Conservation (phyloP, 2,797 vertebrate species). For the Siniperca scherzeri region DNA sequence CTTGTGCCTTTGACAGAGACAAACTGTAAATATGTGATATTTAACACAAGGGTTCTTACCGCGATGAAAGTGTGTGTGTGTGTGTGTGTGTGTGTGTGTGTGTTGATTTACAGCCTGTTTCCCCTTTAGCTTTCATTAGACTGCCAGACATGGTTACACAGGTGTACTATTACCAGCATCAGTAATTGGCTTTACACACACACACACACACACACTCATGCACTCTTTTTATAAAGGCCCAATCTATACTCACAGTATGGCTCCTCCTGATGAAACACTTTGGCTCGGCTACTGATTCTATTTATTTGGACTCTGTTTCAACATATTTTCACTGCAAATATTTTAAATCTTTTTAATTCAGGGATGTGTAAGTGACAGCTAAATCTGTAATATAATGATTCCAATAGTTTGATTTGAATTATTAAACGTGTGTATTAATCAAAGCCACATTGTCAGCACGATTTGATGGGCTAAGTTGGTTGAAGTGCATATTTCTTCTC, state of each 20-base stretch:
- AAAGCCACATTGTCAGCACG: not conserved
- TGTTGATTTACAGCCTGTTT: constrained; percentile 78
- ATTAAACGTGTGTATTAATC: not conserved
- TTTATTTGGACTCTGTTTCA: constrained; percentile 44
- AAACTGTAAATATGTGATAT: constrained; percentile 50
- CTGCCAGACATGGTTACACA: constrained; percentile 79
- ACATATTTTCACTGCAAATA: not conserved
- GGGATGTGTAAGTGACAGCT: constrained; percentile 7
- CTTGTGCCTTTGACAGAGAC: constrained; percentile 42
- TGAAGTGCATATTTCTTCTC: not conserved
- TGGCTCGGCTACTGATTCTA: constrained; percentile 37
- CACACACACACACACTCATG: constrained; percentile 37
- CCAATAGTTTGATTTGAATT: constrained; percentile 13
- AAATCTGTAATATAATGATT: not conserved
- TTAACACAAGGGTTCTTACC: constrained; percentile 57
- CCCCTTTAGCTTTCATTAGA: constrained; percentile 80
- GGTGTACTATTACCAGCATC: constrained; percentile 80
- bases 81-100: constrained; percentile 40
- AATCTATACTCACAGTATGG: constrained; percentile 76
- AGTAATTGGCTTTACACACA: constrained; percentile 78
- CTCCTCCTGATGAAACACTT: constrained; percentile 69
- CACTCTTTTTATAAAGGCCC: constrained; percentile 57
- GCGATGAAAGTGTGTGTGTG: constrained; percentile 30
- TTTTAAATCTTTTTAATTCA: not conserved
- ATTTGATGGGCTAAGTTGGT: not conserved